phyloP scores from a whole-genome alignment of 1,140 invertebrate genomes.

The Ceratitis capitata region DNA sequence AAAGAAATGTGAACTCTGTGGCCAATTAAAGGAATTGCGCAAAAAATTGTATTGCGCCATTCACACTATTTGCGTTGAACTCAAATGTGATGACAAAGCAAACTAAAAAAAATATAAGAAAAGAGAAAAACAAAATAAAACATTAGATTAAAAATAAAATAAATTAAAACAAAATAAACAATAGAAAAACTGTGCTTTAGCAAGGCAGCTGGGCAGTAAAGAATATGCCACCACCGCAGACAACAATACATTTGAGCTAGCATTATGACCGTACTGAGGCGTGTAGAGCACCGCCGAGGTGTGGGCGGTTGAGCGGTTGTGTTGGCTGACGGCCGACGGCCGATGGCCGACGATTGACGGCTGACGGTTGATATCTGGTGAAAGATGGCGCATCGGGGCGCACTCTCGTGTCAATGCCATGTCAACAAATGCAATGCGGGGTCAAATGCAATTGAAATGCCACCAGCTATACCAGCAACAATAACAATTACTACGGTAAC shows the following conservation, averaged over 20 bases:
- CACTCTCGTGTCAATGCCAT: slow-evolving; percentile 34
- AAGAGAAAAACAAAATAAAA: background rate
- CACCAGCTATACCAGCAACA: background rate
- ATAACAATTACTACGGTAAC: background rate
- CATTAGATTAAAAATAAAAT: too few relatives aligned
- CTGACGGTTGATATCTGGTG: too few relatives aligned
- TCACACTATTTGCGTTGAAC: slow-evolving; percentile 18
- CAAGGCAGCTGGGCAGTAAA: background rate
- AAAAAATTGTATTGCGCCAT: background rate
- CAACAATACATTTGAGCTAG: background rate
- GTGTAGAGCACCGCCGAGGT: background rate
- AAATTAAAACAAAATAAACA: background rate
- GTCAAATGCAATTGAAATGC: slow-evolving; percentile 1
- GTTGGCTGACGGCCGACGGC: background rate
- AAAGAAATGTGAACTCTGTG: background rate
- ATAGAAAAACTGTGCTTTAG: background rate
- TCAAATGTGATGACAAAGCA: background rate
- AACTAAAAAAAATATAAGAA: background rate
- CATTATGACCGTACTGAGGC: background rate
- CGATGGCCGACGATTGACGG: background rate
- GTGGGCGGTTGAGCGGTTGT: background rate
- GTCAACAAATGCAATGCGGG: slow-evolving; percentile 16
- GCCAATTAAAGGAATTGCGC: background rate
- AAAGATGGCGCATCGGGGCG: slow-evolving; percentile 7
- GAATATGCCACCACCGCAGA: background rate